Conservation (phyloP, 2,888 invertebrate species). For the Polylopha cassiicola region DNA sequence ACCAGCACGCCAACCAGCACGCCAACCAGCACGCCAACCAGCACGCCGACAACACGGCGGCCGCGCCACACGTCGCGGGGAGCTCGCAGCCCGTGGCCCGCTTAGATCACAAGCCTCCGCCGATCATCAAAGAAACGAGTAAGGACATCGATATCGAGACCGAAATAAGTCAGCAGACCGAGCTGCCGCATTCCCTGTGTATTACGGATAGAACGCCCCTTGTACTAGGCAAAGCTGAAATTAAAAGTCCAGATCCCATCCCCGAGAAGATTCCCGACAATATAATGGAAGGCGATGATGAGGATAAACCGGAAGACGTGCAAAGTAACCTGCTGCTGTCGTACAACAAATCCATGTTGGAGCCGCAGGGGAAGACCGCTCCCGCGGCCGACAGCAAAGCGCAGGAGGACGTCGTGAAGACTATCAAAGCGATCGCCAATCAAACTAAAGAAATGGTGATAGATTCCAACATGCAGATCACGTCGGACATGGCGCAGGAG, state of each 20-base stretch:
- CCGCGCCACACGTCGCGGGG: constrained; percentile 40
- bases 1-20: constrained; percentile 43
- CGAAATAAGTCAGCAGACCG: constrained; percentile 71
- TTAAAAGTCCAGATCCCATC: constrained; percentile 69
- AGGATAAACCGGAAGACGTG: constrained; percentile 67
- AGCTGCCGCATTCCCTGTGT: constrained; percentile 62
- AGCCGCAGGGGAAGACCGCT: constrained; percentile 38
- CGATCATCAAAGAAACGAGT: constrained; percentile 41
- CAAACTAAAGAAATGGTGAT: constrained; percentile 76
- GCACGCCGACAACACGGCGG: constrained; percentile 36
- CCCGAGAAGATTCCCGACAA: constrained; percentile 74
- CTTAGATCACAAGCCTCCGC: constrained; percentile 42
- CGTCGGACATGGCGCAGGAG: constrained; percentile 77
- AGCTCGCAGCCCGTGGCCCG: constrained; percentile 36
- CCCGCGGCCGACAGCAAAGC: constrained; percentile 38
- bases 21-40: constrained; percentile 45
- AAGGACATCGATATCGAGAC: constrained; percentile 71
- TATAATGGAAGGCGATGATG: constrained; percentile 69
- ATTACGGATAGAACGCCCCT: constrained; percentile 60
- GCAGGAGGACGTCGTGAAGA: constrained; percentile 67
- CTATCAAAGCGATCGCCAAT: constrained; percentile 74
- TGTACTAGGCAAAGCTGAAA: constrained; percentile 66
- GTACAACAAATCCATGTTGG: constrained; percentile 50
- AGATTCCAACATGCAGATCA: constrained; percentile 74
- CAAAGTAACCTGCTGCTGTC: constrained; percentile 52